phyloP scores from a whole-genome alignment of 2,888 invertebrate genomes.

The Spilosoma lubricipeda region DNA sequence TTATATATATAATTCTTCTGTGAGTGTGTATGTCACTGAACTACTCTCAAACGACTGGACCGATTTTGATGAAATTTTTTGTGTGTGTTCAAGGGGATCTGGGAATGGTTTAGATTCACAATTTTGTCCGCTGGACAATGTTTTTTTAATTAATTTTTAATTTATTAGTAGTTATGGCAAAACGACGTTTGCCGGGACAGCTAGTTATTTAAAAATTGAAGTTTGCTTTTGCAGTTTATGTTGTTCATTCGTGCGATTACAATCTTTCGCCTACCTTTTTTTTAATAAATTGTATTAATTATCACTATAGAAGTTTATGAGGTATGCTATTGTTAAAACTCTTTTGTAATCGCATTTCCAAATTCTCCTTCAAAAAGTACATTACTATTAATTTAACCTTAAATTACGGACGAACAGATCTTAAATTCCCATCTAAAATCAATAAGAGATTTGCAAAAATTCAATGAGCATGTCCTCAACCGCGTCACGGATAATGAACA shows the following conservation, averaged over 20 bases:
- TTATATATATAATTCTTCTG: too few relatives aligned
- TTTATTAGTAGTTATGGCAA: too few relatives aligned
- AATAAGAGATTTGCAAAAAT: slow-evolving; percentile 43
- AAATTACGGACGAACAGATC: slow-evolving; percentile 36
- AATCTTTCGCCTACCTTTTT: background rate
- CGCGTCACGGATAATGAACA: slow-evolving; percentile 45
- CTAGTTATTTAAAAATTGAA: background rate
- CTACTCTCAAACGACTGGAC: too few relatives aligned
- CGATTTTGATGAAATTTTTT: too few relatives aligned
- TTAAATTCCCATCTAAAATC: slow-evolving; percentile 29
- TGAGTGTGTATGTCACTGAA: too few relatives aligned
- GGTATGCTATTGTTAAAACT: background rate
- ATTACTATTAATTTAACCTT: slow-evolving; percentile 24
- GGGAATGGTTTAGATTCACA: too few relatives aligned
- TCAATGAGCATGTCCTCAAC: slow-evolving; percentile 32
- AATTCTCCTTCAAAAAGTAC: background rate
- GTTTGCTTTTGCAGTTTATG: too few relatives aligned
- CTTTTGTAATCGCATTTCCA: background rate
- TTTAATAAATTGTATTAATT: background rate
- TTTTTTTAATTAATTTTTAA: too few relatives aligned
- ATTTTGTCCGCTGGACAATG: too few relatives aligned
- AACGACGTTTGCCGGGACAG: too few relatives aligned
- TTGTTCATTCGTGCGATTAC: too few relatives aligned
- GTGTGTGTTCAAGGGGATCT: too few relatives aligned
- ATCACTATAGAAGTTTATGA: background rate